phyloP scores from a whole-genome alignment of 2,113 vertebrate species.

The Cyanoramphus novaezelandiae region DNA sequence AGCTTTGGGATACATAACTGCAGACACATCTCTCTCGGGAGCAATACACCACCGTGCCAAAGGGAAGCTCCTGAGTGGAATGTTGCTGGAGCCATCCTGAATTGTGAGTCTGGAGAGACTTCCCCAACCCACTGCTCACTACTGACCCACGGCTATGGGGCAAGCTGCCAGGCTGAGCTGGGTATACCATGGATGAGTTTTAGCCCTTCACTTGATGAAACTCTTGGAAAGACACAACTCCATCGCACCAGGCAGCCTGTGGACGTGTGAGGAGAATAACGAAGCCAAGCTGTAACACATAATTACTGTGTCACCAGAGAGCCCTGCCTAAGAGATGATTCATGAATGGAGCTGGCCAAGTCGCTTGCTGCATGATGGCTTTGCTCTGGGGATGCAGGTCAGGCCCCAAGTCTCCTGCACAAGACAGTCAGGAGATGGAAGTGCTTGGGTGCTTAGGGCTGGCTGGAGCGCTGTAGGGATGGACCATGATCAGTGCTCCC shows the following conservation, averaged over 20 bases:
- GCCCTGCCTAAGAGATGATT: neutral
- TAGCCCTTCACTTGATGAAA: neutral
- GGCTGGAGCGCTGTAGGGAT: neutral
- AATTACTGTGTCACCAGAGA: neutral
- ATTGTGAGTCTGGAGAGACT: neutral
- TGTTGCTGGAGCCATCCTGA: fast-evolving
- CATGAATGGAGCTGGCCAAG: neutral
- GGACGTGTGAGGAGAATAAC: neutral
- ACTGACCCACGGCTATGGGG: neutral
- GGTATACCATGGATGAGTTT: neutral
- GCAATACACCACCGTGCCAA: neutral
- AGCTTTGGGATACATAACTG: fast-evolving
- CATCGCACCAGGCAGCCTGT: fast-evolving
- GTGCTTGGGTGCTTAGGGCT: no score
- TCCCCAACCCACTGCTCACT: neutral
- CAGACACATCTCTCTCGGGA: fast-evolving
- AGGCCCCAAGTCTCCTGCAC: no score
- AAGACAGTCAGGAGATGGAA: fast-evolving
- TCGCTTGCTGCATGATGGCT: neutral
- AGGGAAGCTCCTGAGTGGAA: neutral
- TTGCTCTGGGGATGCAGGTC: neutral
- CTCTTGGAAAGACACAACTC: neutral
- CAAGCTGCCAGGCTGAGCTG: neutral
- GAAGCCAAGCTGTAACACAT: neutral
- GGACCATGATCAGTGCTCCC: fast-evolving